Base-by-base conservation (phyloP, 2,888 invertebrate species). In the Ferrisia virgata region DNA sequence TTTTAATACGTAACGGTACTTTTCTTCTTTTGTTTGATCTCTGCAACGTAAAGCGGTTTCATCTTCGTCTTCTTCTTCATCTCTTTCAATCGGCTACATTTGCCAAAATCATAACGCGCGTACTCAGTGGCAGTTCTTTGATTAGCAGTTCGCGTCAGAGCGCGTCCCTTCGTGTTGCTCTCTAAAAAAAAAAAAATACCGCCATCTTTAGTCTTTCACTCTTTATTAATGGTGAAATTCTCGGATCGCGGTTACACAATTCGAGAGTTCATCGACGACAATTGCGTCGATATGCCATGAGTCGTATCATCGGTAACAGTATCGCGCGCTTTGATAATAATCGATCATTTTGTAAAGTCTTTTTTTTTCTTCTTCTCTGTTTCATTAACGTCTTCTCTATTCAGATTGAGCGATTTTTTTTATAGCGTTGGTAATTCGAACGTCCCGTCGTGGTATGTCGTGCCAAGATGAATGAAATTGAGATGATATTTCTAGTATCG, bases 101-200 rank as follows among this genome's bases (percentile, higher is more conserved):
- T 76, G 82, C 82, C 39, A 72, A 82, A 82, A 82, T 82, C 82
- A 82, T 82, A 82, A 82, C 82, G 69, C 40, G 58, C 28, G 72
- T 79, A 72, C 82, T 82, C 82, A 82, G 82, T 82, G 82, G 82
- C 82, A 82, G 69, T 43, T 82, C 82, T 82, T 82, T 82, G 43
- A 69, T 31, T n/a, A 13, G 22, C 22, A 22, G 18, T 58, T 58
- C 25, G n/a, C n/a, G 58, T 18, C 25, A 18, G 53, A 22, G 18
- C 53, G n/a, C 58, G 58, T 25, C 58, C 58, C 58, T 25, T 64
- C 58, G 58, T 72, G 72, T 31, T 72, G 72, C 72, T 72, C 72
- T 31, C 13, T 15, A 5, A 33, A n/a, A 31, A 22, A n/a, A 31
- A 22, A 8, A n/a, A 72, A 33, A 13, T n/a, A 15, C 72, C 72